Percentiles rank a stretch among this genome's conserved stretches.
Conservation (phyloP, 2,113 vertebrate species). For the Chlorodrepanis virens region DNA sequence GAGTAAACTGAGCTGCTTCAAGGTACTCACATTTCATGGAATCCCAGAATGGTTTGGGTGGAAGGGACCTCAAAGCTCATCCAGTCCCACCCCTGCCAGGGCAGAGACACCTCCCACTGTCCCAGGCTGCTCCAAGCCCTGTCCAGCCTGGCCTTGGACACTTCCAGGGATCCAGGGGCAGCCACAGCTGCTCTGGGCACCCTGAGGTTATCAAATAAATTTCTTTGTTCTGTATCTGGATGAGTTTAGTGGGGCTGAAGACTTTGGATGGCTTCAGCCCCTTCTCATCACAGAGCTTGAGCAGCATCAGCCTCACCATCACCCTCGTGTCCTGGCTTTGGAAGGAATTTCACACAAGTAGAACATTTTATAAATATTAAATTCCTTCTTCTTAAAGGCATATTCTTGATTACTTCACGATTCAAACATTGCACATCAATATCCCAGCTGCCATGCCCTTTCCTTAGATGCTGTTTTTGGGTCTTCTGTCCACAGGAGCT, state of each 20-base stretch:
- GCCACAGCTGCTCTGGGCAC: neutral
- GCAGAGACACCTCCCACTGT: neutral
- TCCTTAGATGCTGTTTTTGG: neutral
- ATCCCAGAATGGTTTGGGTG: neutral
- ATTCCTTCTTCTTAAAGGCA: neutral
- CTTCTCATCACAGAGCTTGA: neutral
- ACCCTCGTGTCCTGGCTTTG: neutral
- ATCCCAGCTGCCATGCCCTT: neutral
- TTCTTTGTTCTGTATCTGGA: neutral
- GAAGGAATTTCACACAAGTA: neutral
- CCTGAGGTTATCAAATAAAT: neutral
- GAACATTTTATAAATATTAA: neutral
- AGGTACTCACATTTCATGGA: neutral
- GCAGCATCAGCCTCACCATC: neutral
- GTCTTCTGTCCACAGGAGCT: constrained; percentile 79
- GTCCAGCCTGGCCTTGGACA: neutral
- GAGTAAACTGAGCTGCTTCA: neutral
- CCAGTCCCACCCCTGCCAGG: neutral
- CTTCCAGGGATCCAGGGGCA: neutral
- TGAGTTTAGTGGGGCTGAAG: neutral
- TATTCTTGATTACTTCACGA: neutral
- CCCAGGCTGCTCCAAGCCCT: neutral
- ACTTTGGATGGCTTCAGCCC: neutral
- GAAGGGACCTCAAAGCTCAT: neutral
- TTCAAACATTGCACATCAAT: neutral